Base-by-base conservation (phyloP, 1,140 invertebrate species). In the Eupristina koningsbergeri region DNA sequence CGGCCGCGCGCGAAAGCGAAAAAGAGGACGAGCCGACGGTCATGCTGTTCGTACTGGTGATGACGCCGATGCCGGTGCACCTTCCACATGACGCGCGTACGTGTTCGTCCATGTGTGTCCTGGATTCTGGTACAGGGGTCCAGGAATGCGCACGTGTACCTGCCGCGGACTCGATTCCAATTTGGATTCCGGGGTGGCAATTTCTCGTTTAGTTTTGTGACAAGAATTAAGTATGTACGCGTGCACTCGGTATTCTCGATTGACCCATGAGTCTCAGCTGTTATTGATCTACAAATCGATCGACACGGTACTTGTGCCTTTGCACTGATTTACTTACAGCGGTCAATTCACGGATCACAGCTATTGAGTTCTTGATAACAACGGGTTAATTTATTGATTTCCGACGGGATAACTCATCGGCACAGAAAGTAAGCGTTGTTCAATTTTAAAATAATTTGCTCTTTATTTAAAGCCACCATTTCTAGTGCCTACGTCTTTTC, bases 1-100 rank as follows among this genome's bases (percentile, higher is more conserved):
- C 15, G 22, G 64, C 17, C 19, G n/a, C 36, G 50, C 34, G 74
- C 47, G 50, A 76, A 76, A 67, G 77, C 77, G 77, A 79, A 79
- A 79, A 67, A 50, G 77, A 79, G 77, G 45, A 79, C 77, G 77
- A 79, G 63, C n/a, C n/a, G n/a, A n/a, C n/a, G n/a, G n/a, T n/a
- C n/a, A n/a, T n/a, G n/a, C n/a, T n/a, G n/a, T n/a, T n/a, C n/a
- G n/a, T n/a, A n/a, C n/a, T n/a, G n/a, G n/a, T n/a, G n/a, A n/a
- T n/a, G n/a, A n/a, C n/a, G n/a, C n/a, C n/a, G 77, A 8, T 45
- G n/a, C 67, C 29, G n/a, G 53, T 41, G 58, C n/a, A n/a, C 41
- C 63, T 29, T 64, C 22, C 53, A 41, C 34, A 64, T 78, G 75
- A 77, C 53, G 75, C 29, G 9, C 31, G 45, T 47, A 34, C 64